phyloP scores from a whole-genome alignment of 2,113 vertebrate genomes.

The Hydrolagus affinis region DNA sequence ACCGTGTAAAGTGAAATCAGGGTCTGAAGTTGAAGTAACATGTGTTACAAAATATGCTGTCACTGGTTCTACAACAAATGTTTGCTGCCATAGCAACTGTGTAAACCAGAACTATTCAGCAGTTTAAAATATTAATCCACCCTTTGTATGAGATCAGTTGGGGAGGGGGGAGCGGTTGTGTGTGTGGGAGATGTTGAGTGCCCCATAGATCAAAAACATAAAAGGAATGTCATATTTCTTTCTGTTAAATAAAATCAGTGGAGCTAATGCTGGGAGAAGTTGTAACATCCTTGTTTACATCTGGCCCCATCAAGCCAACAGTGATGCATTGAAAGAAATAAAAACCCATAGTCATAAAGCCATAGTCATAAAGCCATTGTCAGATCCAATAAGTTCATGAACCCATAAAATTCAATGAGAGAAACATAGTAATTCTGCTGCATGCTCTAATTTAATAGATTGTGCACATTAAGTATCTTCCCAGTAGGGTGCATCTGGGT shows the following conservation, averaged over 20 bases:
- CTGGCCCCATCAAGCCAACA: background rate
- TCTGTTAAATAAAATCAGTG: background rate
- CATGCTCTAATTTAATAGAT: background rate
- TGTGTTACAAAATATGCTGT: background rate
- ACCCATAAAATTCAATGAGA: background rate
- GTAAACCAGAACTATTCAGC: background rate
- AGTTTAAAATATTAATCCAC: background rate
- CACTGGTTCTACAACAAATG: conserved; percentile 18
- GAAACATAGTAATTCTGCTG: background rate
- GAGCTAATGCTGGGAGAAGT: background rate
- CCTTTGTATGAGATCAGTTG: background rate
- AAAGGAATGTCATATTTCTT: background rate
- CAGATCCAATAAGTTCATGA: no score
- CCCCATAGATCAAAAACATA: background rate
- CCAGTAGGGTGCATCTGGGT: background rate
- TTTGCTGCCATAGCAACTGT: background rate
- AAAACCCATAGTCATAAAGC: no score
- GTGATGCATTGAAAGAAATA: background rate
- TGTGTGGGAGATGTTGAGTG: background rate
- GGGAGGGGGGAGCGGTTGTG: background rate
- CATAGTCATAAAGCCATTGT: no score
- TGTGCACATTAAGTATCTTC: no score
- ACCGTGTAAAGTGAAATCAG: conserved; percentile 7
- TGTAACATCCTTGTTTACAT: background rate
- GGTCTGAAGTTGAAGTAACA: background rate